Percentiles rank a stretch among this genome's conserved stretches.
These are phyloP conservation scores for Danio kyathit DNA, from an alignment of 2,797 vertebrate species.

Conservation along the genomic window DNA sequence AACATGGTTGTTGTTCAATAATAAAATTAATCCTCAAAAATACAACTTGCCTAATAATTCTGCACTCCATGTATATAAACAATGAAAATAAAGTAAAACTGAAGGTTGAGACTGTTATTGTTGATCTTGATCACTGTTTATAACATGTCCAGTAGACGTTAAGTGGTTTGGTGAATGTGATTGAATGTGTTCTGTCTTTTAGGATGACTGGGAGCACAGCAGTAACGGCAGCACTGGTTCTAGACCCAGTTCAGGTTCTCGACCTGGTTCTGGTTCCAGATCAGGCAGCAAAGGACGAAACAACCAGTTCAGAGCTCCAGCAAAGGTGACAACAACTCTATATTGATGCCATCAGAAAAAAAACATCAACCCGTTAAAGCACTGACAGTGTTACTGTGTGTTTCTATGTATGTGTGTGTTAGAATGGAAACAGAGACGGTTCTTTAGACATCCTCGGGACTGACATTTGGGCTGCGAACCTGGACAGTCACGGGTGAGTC, in stretches of 20 bases:
- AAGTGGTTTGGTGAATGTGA: neutral
- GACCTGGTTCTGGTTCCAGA: constrained; percentile 82
- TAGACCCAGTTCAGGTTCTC: constrained; percentile 80
- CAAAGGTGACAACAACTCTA: constrained; percentile 73
- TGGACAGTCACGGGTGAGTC: constrained; percentile 89
- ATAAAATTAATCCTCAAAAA: too few relatives aligned
- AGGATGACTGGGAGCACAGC: constrained; percentile 90
- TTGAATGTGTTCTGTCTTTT: neutral
- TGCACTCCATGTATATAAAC: too few relatives aligned
- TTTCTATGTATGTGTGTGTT: constrained; percentile 3
- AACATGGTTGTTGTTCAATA: too few relatives aligned
- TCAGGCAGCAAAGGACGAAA: constrained; percentile 82
- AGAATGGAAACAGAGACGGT: constrained; percentile 94
- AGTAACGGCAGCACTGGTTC: constrained; percentile 86
- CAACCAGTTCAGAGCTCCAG: constrained; percentile 79
- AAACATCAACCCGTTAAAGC: neutral
- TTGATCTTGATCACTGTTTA: neutral
- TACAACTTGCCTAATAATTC: too few relatives aligned
- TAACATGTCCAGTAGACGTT: neutral
- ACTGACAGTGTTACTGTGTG: too few relatives aligned
- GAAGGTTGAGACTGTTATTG: too few relatives aligned
- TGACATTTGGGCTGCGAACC: constrained; percentile 98
- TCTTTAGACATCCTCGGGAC: constrained; percentile 95
- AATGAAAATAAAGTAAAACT: too few relatives aligned
- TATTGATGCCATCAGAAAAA: neutral